Evolutionary conservation across 2,797 vertebrate species (phyloP).

Genomic region (Darevskia nairensis): DNA sequence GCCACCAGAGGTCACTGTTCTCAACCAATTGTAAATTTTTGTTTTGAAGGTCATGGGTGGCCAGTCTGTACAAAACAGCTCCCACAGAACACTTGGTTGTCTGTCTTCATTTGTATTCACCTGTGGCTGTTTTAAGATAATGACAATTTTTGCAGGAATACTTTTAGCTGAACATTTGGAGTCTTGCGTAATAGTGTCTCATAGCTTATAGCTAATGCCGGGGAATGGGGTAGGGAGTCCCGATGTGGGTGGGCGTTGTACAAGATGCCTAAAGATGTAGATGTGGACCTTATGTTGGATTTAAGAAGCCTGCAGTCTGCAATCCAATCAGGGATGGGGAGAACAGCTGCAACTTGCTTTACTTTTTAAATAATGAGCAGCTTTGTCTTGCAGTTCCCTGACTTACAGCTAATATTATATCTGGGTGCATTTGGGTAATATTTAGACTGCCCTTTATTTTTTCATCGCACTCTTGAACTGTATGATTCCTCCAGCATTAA

Average conservation of each 20-base stretch:
- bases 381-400: neutral
- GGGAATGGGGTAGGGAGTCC: too few relatives aligned
- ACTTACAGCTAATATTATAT: neutral
- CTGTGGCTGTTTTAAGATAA: neutral
- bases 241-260: neutral
- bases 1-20: conserved; percentile 66
- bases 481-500: neutral
- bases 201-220: neutral
- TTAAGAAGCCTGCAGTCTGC: neutral
- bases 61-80: accelerated
- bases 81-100: accelerated
- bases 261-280: neutral
- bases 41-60: neutral
- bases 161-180: neutral
- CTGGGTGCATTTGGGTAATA: neutral
- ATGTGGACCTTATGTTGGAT: neutral
- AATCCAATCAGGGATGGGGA: neutral
- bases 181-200: neutral
- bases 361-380: neutral
- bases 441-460: neutral
- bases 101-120: neutral
- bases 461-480: neutral
- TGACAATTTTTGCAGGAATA: neutral
- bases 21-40: neutral
- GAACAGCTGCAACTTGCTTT: neutral